Conservation (phyloP, 2,888 invertebrate genomes). For the Eumacrocentrus americanus region DNA sequence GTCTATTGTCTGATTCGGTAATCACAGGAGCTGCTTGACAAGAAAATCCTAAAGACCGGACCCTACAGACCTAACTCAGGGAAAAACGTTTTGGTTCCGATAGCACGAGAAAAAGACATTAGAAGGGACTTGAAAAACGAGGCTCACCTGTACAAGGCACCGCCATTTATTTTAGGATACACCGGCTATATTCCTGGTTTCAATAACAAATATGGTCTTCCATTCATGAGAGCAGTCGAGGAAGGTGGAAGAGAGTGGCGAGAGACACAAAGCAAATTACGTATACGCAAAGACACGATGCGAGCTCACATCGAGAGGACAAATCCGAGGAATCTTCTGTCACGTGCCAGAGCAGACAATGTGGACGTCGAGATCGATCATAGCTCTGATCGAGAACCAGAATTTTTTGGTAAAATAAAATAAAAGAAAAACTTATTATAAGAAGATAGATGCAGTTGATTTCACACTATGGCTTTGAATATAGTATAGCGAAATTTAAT, state of each 20-base stretch:
- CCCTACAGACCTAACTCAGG: constrained; percentile 67
- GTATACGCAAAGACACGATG: constrained; percentile 47
- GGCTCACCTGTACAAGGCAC: constrained; percentile 46
- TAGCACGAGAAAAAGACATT: constrained; percentile 51
- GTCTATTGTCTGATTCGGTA: no score
- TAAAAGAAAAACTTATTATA: no score
- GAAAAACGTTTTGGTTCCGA: constrained; percentile 49
- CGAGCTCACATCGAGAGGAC: constrained; percentile 47
- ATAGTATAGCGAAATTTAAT: neutral
- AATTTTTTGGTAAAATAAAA: constrained; percentile 49
- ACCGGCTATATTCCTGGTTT: constrained; percentile 75
- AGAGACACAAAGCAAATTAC: constrained; percentile 57
- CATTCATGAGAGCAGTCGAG: constrained; percentile 62
- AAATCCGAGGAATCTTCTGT: constrained; percentile 50
- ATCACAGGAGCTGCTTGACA: constrained; percentile 61
- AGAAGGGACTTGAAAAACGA: constrained; percentile 52
- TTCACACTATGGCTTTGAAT: neutral
- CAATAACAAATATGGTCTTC: constrained; percentile 67
- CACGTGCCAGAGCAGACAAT: constrained; percentile 49
- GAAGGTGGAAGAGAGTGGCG: constrained; percentile 66
- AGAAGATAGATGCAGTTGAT: no score
- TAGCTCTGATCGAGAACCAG: constrained; percentile 41
- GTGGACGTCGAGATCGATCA: constrained; percentile 50
- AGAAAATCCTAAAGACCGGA: constrained; percentile 62
- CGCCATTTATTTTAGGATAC: constrained; percentile 71